phyloP scores from a whole-genome alignment of 2,797 vertebrate species.

The Poliocrania exsul region DNA sequence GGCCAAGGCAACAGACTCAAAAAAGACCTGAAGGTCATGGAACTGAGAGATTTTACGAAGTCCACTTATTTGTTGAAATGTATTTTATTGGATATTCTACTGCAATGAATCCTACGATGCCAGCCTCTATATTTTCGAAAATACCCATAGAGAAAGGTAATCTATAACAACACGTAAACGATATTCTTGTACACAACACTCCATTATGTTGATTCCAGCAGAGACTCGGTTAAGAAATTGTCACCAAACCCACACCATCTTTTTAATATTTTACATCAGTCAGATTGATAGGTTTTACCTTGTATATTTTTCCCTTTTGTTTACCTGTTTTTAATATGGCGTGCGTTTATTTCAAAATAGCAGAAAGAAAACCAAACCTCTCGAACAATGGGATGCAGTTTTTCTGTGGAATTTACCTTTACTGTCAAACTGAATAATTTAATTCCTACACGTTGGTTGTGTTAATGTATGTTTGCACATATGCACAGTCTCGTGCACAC shows the following conservation, averaged over 20 bases:
- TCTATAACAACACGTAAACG: background rate
- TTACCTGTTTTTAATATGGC: background rate
- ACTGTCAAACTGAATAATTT: background rate
- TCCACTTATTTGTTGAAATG: slow-evolving; percentile 15
- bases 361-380: background rate
- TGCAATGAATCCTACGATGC: background rate
- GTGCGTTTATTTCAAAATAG: slow-evolving; percentile 19
- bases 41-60: slow-evolving; percentile 18
- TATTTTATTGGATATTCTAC: slow-evolving; percentile 12
- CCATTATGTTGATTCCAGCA: background rate
- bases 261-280: background rate
- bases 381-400: fast-evolving
- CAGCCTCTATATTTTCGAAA: background rate
- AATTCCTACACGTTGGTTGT: background rate
- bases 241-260: background rate
- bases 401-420: background rate
- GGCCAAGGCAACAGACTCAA: slow-evolving; percentile 78
- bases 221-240: background rate
- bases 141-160: background rate
- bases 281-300: background rate
- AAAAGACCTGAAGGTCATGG: slow-evolving; percentile 62
- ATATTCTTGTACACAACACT: background rate
- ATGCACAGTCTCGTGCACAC: background rate
- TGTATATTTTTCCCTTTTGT: background rate
- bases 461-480: slow-evolving; percentile 14